Base-by-base conservation (phyloP, 2,888 invertebrate species). In the Drosophila lutescens region DNA sequence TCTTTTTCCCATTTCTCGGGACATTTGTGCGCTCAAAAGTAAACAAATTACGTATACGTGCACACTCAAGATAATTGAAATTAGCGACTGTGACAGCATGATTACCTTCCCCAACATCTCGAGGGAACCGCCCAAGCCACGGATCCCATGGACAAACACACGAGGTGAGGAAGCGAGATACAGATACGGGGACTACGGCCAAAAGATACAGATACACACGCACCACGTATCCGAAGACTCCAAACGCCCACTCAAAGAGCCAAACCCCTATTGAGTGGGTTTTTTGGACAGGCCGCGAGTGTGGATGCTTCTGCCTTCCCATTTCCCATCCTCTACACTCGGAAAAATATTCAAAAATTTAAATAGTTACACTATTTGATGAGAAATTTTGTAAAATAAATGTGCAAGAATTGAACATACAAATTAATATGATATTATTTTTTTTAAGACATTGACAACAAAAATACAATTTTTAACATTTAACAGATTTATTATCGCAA, bases 21-120 rank as follows among this genome's bases (percentile, higher is more conserved):
- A 44, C 49, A 38, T 49, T 58, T 61, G 32, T 46, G 55, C 15
- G 65, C 66, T 66, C 50, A 70, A 88, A 78, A 86, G 80, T 70
- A 76, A 86, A 88, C 83, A 83, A 83, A 83, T 83, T 86, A 88
- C 88, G 61, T 71, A 78, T 83, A 76, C 86, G 78, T 76, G 77
- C 62, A 83, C 84, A 83, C 76, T 86, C 61, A 68, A 88, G 87
- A 84, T 88, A 83, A 83, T 83, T 83, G 83, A 83, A 83, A 83
- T 83, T 83, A 83, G 83, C 83, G 82, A 69, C 86, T 88, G 82
- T 83, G 83, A 83, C 83, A 83, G 88, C 70, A 80, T 78, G 83
- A 83, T 83, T 83, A 86, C 88, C 85, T 61, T 80, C 69, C 36
- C 76, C 74, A 79, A 76, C 74, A 81, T 69, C 73, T 71, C 65